phyloP scores from a whole-genome alignment of 2,113 vertebrate genomes.

The Ornithorhynchus anatinus region DNA sequence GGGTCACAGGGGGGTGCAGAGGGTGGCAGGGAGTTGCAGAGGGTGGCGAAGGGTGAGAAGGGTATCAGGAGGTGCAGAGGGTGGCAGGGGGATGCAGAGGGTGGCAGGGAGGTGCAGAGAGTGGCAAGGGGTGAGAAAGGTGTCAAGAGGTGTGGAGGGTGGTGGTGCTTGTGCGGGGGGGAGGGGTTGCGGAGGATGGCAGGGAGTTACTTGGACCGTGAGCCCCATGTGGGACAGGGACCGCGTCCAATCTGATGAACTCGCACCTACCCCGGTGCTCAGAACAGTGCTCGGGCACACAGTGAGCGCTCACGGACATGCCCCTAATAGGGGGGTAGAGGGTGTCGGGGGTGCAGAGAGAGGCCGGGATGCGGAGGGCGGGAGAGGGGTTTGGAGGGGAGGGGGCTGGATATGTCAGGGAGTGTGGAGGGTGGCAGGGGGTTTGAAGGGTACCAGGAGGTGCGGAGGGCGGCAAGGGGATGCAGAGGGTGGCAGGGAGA shows the following conservation, averaged over 20 bases:
- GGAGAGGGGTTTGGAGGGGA: not conserved
- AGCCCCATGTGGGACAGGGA: too few relatives aligned
- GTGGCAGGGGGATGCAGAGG: not conserved
- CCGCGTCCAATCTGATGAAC: too few relatives aligned
- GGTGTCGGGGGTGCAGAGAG: too few relatives aligned
- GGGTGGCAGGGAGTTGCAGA: constrained; percentile 36
- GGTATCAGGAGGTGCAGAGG: not conserved
- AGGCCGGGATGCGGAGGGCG: not conserved
- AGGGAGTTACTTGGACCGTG: too few relatives aligned
- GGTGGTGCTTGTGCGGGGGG: not conserved
- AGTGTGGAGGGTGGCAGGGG: constrained; percentile 82
- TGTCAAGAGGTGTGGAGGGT: not conserved
- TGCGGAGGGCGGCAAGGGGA: not conserved
- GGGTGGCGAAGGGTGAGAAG: not conserved
- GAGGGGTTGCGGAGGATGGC: not conserved
- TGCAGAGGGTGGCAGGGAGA: not conserved
- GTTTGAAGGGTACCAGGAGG: not conserved
- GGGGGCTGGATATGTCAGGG: constrained; percentile 52
- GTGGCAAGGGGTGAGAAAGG: not conserved
- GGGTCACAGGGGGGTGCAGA: constrained; percentile 61
- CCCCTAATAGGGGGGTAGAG: too few relatives aligned
- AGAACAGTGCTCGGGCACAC: too few relatives aligned
- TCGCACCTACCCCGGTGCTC: too few relatives aligned
- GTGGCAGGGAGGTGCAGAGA: not conserved
- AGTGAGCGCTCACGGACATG: too few relatives aligned